Percentiles rank a stretch among this genome's conserved stretches.
Conservation (phyloP, 2,797 vertebrate species). For the Malacoctenus gilli region DNA sequence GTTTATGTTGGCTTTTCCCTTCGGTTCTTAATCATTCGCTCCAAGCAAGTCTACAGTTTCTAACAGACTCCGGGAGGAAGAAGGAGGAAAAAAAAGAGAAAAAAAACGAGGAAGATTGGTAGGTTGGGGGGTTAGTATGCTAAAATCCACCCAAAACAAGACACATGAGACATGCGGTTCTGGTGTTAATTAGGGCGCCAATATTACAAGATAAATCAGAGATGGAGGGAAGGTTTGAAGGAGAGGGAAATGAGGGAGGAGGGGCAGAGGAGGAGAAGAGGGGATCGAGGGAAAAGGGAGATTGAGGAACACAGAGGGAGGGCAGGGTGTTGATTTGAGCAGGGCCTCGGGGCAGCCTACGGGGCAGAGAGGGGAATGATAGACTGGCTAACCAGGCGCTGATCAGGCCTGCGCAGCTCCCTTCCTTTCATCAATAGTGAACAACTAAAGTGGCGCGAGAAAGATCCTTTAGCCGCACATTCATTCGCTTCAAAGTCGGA, state of each 20-base stretch:
- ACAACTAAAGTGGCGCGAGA: conserved; percentile 56
- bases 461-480: conserved; percentile 45
- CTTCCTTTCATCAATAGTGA: conserved; percentile 67
- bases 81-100: conserved; percentile 21
- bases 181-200: conserved; percentile 78
- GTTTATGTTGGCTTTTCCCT: conserved; percentile 56
- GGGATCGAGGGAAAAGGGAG: conserved; percentile 40
- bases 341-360: conserved; percentile 75
- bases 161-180: conserved; percentile 71
- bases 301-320: conserved; percentile 54
- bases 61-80: conserved; percentile 56
- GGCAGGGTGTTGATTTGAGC: conserved; percentile 69
- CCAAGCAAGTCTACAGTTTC: conserved; percentile 60
- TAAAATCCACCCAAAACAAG: conserved; percentile 75
- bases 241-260: conserved; percentile 57
- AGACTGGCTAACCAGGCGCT: conserved; percentile 72
- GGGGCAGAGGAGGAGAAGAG: conserved; percentile 30
- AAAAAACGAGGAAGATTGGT: conserved; percentile 43
- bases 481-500: conserved; percentile 58
- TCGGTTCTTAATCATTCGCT: conserved; percentile 74
- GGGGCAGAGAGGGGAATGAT: conserved; percentile 74
- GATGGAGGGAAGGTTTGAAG: conserved; percentile 65
- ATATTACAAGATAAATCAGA: conserved; percentile 82
- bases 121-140: conserved; percentile 66
- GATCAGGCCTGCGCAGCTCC: conserved; percentile 61